Percentiles rank a stretch among this genome's conserved stretches.
Evolutionary conservation across 2,113 vertebrate species (phyloP).

Genomic region (Cephalopholis sonnerati): DNA sequence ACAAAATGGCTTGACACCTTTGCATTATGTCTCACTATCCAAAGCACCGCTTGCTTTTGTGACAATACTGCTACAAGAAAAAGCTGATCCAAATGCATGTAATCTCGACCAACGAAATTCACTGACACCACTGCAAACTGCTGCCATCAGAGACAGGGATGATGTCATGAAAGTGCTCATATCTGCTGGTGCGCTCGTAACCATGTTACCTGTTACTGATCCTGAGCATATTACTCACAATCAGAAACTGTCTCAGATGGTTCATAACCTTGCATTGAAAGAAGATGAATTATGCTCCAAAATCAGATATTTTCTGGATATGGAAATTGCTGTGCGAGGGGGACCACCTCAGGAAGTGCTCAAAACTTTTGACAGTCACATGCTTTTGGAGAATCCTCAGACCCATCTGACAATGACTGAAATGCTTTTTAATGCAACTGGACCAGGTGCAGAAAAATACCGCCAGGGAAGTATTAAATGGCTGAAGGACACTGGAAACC

Average conservation of each 20-base stretch:
- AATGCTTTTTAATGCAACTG: neutral
- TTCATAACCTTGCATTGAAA: constrained; percentile 28
- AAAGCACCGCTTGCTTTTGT: constrained; percentile 35
- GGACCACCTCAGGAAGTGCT: constrained; percentile 48
- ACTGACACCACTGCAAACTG: constrained; percentile 50
- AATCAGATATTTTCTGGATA: neutral
- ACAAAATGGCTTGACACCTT: fast-evolving
- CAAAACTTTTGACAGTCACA: neutral
- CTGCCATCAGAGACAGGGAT: constrained; percentile 31
- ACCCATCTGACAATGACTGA: constrained; percentile 46
- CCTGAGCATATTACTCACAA: neutral
- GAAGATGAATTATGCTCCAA: constrained; percentile 6
- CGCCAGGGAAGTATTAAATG: constrained; percentile 44
- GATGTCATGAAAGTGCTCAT: constrained; percentile 60
- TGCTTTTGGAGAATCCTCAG: constrained; percentile 66
- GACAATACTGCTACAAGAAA: constrained; percentile 48
- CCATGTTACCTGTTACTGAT: neutral
- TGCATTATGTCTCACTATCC: constrained; percentile 53
- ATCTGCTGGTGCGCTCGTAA: constrained; percentile 44
- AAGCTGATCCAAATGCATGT: constrained; percentile 42
- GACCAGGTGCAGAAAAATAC: fast-evolving
- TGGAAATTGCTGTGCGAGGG: fast-evolving
- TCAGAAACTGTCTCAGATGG: constrained; percentile 37
- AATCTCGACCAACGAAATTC: fast-evolving
- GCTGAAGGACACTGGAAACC: constrained; percentile 56